Evolutionary conservation across 2,113 vertebrate genomes (phyloP), one percentile per base, ranked within the genome.

Genomic region (Alces alces): DNA sequence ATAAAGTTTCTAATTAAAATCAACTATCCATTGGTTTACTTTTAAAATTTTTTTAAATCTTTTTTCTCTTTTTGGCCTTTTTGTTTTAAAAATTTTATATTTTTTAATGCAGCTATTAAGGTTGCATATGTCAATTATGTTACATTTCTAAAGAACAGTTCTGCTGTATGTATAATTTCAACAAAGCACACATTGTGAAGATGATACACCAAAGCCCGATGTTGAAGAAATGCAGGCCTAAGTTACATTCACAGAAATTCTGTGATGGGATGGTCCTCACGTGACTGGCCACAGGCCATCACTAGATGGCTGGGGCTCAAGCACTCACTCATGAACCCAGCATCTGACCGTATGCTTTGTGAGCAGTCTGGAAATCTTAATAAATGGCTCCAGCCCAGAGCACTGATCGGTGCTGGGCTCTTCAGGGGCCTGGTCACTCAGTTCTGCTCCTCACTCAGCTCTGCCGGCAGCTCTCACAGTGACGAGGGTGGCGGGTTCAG

Each of bases 401-500:
- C 4, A 17, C 79, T 60, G 57, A 21, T 7, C 12, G 1, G 15
- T 19, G 15, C 45, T 21, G 33, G 36, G 25, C 9, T 33, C 7
- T n/a, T 33, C 43, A 30, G 33, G 43, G 33, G 1, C 54, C 43
- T 17, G 9, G 16, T 13, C 30, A 33, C 50, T 19, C n/a, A 13
- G 8, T n/a, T 52, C 27, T 12, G 25, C 76, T 16, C 5, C 76
- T 27, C 1, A 1, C 39, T 58, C 25, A 50, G 13, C 7, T 39
- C 82, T 58, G 54, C 82, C 15, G 0, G 0, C 6, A 8, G 23
- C 28, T 12, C 23, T 45, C 28, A 10, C 36, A 1, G 4, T 19
- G 7, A 15, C 1, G 2, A 15, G 2, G 25, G 45, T 25, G 2
- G 3, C 9, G 0, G 25, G n/a, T 25, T 2, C 2, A 11, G 33